Evolutionary conservation across 1,140 invertebrate genomes (phyloP), one percentile per base, ranked within the genome.

Genomic region (Drosophila sulfurigaster): DNA sequence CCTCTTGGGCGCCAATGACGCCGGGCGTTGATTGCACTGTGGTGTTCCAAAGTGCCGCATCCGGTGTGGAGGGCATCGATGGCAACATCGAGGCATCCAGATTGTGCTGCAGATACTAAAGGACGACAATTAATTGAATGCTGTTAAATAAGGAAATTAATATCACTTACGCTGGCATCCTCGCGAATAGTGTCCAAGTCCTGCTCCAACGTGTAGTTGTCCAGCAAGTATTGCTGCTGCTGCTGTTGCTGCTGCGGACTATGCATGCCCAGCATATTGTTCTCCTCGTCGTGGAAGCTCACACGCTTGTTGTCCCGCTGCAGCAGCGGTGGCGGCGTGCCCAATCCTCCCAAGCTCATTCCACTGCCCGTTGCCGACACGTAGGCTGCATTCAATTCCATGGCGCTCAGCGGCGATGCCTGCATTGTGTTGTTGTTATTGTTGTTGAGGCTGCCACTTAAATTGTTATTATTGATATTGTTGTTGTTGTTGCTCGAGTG

Each of bases 1-100:
- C 97, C 94, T 98, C 97, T 93, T 98, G 98, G 68, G 97, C 96
- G 69, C 98, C 98, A 79, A 99, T 98, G 8, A 99, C 98, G 73
- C 98, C 97, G 25, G 98, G 97, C 30, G 97, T 98, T 87, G 91
- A 94, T 94, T 79, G 94, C 90, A 73, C 93, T 79, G 78, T 94
- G 78, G 81, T 94, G 59, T 92, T 92, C 92, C 92, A 93, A 11
- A 91, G 82, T 52, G 94, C 93, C 49, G 94, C 93, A 82, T 95
- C 95, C 2, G 95, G 96, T 60, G 96, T 95, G 78, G 94, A 95
- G 46, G 96, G 95, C 79, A 91, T 92, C 0, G 79, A 91, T 41
- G 89, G 82, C 67, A 85, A 65, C 87, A 91, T 83, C 16, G 91
- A 92, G 48, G 69, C 72, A 78, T 92, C 87, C 49, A 91, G 43